phyloP scores from a whole-genome alignment of 2,113 vertebrate genomes.

The Kobus ellipsiprymnus region DNA sequence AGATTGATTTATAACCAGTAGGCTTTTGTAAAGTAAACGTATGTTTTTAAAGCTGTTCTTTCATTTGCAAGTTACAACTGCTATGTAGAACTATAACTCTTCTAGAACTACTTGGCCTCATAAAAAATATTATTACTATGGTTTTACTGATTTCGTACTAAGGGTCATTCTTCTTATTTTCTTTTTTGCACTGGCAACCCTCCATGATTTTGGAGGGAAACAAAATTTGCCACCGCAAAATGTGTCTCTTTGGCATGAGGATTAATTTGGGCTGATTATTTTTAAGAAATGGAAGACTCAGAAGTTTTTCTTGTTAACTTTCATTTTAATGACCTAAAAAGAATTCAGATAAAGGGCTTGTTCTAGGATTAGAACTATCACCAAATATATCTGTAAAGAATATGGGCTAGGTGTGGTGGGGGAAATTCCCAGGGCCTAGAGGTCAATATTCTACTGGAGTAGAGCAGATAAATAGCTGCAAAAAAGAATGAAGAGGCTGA shows the following conservation, averaged over 20 bases:
- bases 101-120: not conserved
- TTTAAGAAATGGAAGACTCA: not conserved
- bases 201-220: not conserved
- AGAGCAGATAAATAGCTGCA: not conserved
- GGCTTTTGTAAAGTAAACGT: not conserved
- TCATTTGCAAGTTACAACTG: not conserved
- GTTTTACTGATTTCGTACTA: not conserved
- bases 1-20: not conserved
- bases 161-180: not conserved
- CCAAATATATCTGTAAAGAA: not conserved
- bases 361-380: not conserved
- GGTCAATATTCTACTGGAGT: not conserved
- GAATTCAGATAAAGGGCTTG: not conserved
- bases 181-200: not conserved
- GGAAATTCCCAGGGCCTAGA: not conserved
- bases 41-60: slow-evolving; percentile 18
- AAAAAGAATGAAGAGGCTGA: not conserved
- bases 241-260: not conserved
- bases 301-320: not conserved
- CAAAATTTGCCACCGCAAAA: not conserved
- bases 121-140: not conserved
- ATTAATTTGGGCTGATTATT: not conserved
- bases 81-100: not conserved
- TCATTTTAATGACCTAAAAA: not conserved
- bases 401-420: not conserved